phyloP scores from a whole-genome alignment of 2,888 invertebrate genomes.

The Drosophila recens region DNA sequence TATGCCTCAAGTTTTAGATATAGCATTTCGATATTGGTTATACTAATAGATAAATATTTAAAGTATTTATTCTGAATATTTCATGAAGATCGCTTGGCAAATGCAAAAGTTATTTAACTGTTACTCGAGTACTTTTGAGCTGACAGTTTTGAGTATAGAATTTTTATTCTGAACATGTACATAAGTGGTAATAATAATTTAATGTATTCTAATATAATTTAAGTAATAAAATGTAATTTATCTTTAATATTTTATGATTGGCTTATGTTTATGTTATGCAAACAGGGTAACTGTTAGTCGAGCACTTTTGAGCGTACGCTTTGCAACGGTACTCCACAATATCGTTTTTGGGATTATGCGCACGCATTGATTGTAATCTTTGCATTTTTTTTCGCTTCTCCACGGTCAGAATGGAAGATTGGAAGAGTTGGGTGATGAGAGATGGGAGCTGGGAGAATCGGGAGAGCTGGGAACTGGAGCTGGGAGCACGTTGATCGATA shows the following conservation, averaged over 20 bases:
- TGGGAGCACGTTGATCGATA: slow-evolving; percentile 70
- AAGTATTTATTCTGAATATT: background rate
- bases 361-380: slow-evolving; percentile 67
- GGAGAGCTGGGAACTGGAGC: slow-evolving; percentile 25
- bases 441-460: slow-evolving; percentile 16
- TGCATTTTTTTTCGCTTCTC: slow-evolving; percentile 15
- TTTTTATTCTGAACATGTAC: background rate
- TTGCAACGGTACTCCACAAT: slow-evolving; percentile 27
- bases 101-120: background rate
- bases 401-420: slow-evolving; percentile 40
- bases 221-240: background rate
- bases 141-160: background rate
- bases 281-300: background rate
- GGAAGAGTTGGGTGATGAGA: slow-evolving; percentile 18
- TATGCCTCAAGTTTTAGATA: background rate
- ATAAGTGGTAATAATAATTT: background rate
- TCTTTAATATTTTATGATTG: background rate
- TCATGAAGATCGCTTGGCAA: background rate
- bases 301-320: background rate
- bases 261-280: background rate
- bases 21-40: too few relatives aligned
- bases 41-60: background rate
- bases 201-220: too few relatives aligned
- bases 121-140: background rate
- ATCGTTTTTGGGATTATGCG: slow-evolving; percentile 49